Conservation (phyloP, 1,140 invertebrate genomes). For the Bombyx mori region DNA sequence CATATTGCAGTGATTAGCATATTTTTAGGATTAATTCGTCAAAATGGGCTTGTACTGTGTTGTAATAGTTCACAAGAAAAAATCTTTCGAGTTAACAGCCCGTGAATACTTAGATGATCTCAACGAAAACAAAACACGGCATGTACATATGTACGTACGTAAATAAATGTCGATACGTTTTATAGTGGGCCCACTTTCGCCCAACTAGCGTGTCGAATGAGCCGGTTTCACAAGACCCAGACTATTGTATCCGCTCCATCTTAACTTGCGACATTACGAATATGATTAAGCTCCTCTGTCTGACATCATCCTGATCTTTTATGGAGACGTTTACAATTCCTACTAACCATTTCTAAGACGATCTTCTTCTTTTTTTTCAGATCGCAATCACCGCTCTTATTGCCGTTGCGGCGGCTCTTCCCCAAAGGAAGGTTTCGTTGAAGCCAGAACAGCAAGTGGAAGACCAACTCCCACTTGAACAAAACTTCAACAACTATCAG, state of each 20-base stretch:
- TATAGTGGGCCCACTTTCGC: slow-evolving; percentile 47
- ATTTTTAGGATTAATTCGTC: neutral
- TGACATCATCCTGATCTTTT: slow-evolving; percentile 41
- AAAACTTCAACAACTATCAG: slow-evolving; percentile 54
- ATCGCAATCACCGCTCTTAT: slow-evolving; percentile 41
- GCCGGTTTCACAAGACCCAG: slow-evolving; percentile 50
- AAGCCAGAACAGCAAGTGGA: slow-evolving; percentile 31
- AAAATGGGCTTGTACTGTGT: neutral
- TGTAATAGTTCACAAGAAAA: too few relatives aligned
- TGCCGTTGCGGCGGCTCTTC: slow-evolving; percentile 45
- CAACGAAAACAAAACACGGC: slow-evolving; percentile 51
- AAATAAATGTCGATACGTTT: slow-evolving; percentile 16
- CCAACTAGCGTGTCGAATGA: slow-evolving; percentile 56
- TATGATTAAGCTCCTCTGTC: slow-evolving; percentile 61
- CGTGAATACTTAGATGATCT: slow-evolving; percentile 29
- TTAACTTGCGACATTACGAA: slow-evolving; percentile 58
- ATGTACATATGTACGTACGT: slow-evolving; percentile 37
- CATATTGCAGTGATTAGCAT: neutral
- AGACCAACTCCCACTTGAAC: slow-evolving; percentile 52
- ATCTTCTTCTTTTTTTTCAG: slow-evolving; percentile 21
- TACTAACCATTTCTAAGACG: too few relatives aligned
- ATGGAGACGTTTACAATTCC: too few relatives aligned
- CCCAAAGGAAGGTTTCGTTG: slow-evolving; percentile 48
- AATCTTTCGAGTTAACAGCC: neutral
- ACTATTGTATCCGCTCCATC: slow-evolving; percentile 60